Conservation (phyloP, 2,888 invertebrate species). For the Leptothorax acervorum region DNA sequence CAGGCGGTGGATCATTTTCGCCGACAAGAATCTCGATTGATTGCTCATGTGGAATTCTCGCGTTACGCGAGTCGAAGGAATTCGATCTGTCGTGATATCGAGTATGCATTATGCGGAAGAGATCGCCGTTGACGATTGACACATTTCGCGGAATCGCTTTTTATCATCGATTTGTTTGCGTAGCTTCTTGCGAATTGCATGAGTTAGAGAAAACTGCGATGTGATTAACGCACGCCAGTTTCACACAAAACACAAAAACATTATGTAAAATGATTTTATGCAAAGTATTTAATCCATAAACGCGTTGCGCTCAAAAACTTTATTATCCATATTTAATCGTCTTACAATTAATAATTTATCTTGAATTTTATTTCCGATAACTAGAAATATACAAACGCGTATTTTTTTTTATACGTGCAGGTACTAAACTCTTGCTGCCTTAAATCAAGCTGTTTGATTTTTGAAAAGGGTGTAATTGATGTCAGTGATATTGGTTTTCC, state of each 20-base stretch:
- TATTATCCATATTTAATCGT: not conserved
- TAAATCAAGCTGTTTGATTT: not conserved
- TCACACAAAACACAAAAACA: not conserved
- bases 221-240: not conserved
- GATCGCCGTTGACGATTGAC: conserved; percentile 12
- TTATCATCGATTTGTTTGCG: not conserved
- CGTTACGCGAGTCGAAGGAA: conserved; percentile 47
- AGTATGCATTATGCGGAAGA: conserved; percentile 26
- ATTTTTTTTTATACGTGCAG: not conserved
- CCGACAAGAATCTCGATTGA: conserved; percentile 36
- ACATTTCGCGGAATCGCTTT: conserved; percentile 36
- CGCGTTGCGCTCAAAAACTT: not conserved
- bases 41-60: conserved; percentile 57
- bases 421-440: not conserved
- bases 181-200: not conserved
- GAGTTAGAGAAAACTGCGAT: not conserved
- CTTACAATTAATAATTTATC: not conserved
- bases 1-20: conserved; percentile 49
- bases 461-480: not conserved
- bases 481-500: not conserved
- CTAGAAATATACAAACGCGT: not conserved
- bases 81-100: conserved; percentile 57
- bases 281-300: not conserved
- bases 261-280: not conserved
- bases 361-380: not conserved